These are phyloP conservation scores for Coracias cyanogaster DNA, from an alignment of 2,797 vertebrate species.

Conservation along the genomic window DNA sequence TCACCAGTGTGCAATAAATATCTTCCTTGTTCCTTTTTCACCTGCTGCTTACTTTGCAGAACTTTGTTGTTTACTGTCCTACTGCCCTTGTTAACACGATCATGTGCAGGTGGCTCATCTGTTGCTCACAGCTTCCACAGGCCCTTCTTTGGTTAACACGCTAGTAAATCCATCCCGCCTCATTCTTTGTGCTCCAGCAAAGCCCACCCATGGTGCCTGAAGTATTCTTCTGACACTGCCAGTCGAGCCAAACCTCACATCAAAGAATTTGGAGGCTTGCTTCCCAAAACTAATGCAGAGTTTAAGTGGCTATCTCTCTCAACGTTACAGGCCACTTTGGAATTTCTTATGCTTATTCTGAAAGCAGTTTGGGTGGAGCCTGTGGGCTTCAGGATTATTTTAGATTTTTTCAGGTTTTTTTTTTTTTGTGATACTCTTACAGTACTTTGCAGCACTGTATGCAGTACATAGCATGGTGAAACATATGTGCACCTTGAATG, in stretches of 20 bases:
- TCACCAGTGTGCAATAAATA: background rate
- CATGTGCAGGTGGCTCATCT: background rate
- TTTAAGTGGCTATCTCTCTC: background rate
- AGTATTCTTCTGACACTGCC: background rate
- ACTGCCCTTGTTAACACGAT: background rate
- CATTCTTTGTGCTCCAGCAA: background rate
- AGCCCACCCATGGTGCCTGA: background rate
- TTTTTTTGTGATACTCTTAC: background rate
- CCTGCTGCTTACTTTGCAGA: background rate
- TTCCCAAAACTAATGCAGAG: background rate
- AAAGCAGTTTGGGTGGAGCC: background rate
- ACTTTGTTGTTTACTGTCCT: background rate
- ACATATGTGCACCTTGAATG: background rate
- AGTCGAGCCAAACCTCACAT: background rate
- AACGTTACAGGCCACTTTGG: background rate
- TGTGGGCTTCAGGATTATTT: background rate
- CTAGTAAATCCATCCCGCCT: background rate
- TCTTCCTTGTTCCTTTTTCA: background rate
- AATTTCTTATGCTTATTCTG: background rate
- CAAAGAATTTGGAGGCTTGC: background rate
- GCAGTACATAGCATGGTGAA: background rate
- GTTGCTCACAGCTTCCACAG: background rate
- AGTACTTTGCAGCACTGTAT: background rate
- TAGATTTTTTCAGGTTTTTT: background rate
- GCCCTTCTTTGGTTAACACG: background rate